Percentiles rank a stretch among this genome's conserved stretches.
These are phyloP conservation scores for Heliconius hewitsoni DNA, from an alignment of 1,140 invertebrate genomes.

Conservation along the genomic window DNA sequence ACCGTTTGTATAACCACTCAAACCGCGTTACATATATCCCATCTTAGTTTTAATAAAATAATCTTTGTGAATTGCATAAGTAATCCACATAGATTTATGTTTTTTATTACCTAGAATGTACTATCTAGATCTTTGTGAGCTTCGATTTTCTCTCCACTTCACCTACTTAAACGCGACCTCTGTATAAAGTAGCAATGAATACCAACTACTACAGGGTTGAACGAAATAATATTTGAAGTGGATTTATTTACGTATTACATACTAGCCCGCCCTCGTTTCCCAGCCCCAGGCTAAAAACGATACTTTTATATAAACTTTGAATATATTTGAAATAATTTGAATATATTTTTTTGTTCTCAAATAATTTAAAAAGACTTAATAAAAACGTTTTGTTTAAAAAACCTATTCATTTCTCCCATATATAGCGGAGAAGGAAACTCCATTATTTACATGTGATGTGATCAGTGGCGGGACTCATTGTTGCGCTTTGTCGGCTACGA, in stretches of 20 bases:
- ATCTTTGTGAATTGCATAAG: not conserved
- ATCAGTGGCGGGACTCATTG: too few species aligned
- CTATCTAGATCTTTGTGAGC: not conserved
- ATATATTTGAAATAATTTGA: not conserved
- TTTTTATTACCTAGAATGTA: not conserved
- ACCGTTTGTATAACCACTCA: too few species aligned
- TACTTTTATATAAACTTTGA: not conserved
- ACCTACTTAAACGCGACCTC: conserved; percentile 10
- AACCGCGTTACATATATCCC: not conserved
- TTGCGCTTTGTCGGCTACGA: too few species aligned
- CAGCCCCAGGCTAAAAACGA: not conserved
- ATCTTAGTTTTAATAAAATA: not conserved
- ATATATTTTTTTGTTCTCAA: too few species aligned
- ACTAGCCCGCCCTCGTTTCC: not conserved
- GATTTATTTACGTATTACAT: conserved; percentile 1
- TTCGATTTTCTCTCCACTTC: conserved; percentile 15
- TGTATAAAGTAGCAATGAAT: not conserved
- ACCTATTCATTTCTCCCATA: too few species aligned
- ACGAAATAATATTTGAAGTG: conserved; percentile 11
- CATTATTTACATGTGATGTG: too few species aligned
- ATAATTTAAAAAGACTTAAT: too few species aligned
- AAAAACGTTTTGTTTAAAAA: too few species aligned
- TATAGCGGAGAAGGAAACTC: too few species aligned
- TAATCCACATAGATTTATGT: not conserved
- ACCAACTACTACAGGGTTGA: not conserved